phyloP scores from a whole-genome alignment of 2,797 vertebrate species.

The Macropus fuliginosus region DNA sequence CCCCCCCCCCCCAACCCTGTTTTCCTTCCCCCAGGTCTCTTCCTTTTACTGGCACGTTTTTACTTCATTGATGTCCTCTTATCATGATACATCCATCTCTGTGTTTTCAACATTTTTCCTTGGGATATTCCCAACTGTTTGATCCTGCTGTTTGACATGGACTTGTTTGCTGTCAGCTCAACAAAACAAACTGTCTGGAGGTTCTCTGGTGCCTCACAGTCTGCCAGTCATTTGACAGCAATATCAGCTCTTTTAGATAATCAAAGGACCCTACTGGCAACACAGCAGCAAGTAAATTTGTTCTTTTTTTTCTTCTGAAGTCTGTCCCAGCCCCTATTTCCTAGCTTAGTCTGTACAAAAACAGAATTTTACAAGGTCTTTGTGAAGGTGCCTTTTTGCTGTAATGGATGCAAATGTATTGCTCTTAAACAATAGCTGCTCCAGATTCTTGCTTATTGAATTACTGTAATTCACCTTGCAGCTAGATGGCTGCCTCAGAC shows the following conservation, averaged over 20 bases:
- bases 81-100: constrained; percentile 39
- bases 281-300: constrained; percentile 60
- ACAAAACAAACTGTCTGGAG: background rate
- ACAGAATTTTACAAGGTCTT: constrained; percentile 14
- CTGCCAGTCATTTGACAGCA: constrained; percentile 54
- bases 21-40: constrained; percentile 7
- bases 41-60: background rate
- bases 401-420: background rate
- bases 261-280: constrained; percentile 56
- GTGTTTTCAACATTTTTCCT: constrained; percentile 54
- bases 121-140: constrained; percentile 66
- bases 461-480: constrained; percentile 59
- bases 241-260: constrained; percentile 53
- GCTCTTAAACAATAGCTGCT: constrained; percentile 40
- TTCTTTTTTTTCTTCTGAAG: constrained; percentile 42
- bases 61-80: background rate
- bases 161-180: constrained; percentile 53
- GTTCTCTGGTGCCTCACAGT: background rate
- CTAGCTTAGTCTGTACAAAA: constrained; percentile 42
- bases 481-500: constrained; percentile 53
- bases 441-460: constrained; percentile 48
- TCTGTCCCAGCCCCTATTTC: constrained; percentile 38
- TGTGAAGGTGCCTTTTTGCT: background rate
- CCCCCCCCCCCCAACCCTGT: background rate
- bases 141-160: constrained; percentile 60